These are phyloP conservation scores for Drosophila eohydei DNA, from an alignment of 2,888 invertebrate genomes.

Conservation along the genomic window DNA sequence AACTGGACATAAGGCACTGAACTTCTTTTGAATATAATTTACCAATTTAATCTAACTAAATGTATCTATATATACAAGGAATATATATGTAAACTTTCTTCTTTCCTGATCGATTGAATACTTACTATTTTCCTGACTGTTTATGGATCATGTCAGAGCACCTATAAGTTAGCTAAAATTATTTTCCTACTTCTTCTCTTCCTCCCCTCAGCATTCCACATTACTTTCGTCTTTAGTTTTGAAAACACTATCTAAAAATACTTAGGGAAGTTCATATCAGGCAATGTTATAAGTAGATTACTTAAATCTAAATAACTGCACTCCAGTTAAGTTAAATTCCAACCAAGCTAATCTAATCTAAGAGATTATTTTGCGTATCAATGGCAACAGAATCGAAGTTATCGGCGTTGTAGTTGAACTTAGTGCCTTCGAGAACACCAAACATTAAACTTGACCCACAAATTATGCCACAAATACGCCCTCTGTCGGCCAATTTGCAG, in stretches of 20 bases:
- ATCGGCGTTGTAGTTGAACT: neutral
- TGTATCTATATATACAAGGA: too few species aligned
- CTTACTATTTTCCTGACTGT: too few species aligned
- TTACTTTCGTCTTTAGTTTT: neutral
- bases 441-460: constrained; percentile 11
- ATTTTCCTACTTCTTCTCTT: too few species aligned
- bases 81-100: too few species aligned
- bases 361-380: constrained; percentile 4
- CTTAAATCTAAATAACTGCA: neutral
- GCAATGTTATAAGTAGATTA: neutral
- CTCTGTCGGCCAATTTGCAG: constrained; percentile 67
- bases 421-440: constrained; percentile 10
- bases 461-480: constrained; percentile 69
- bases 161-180: too few species aligned
- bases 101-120: too few species aligned
- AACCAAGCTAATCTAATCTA: constrained; percentile 15
- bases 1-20: too few species aligned
- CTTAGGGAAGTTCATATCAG: neutral
- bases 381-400: neutral
- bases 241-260: neutral
- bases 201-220: neutral
- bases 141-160: too few species aligned
- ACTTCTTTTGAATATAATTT: too few species aligned
- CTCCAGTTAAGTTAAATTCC: neutral
- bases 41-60: too few species aligned